phyloP scores from a whole-genome alignment of 1,140 invertebrate species.

The Atta texana region DNA sequence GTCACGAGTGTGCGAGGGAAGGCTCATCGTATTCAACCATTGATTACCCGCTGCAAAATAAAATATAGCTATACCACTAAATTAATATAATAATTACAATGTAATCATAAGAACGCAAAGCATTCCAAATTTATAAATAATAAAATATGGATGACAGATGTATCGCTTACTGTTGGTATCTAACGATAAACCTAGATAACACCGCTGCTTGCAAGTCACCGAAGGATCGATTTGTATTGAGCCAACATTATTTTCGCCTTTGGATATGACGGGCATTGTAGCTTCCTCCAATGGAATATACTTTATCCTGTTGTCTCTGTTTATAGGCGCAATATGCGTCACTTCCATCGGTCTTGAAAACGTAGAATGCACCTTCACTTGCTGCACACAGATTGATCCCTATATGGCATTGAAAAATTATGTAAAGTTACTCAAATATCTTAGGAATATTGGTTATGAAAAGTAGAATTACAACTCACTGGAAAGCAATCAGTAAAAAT shows the following conservation, averaged over 20 bases:
- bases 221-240: constrained; percentile 90
- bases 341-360: constrained; percentile 91
- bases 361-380: constrained; percentile 91
- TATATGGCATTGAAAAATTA: constrained; percentile 82
- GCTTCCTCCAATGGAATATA: constrained; percentile 83
- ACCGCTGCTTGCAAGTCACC: constrained; percentile 90
- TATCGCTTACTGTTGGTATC: constrained; percentile 87
- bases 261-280: constrained; percentile 81
- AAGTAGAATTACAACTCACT: constrained; percentile 86
- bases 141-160: background rate
- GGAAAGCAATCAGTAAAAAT: constrained; percentile 94
- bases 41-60: constrained; percentile 87
- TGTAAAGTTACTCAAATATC: background rate
- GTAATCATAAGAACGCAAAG: background rate
- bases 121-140: background rate
- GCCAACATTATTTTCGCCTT: constrained; percentile 86
- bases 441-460: background rate
- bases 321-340: constrained; percentile 84
- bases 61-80: constrained; percentile 6
- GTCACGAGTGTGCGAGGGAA: constrained; percentile 89
- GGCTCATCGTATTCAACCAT: constrained; percentile 90
- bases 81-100: background rate
- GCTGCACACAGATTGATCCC: constrained; percentile 92
- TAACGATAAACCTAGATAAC: constrained; percentile 90
- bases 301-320: constrained; percentile 86